phyloP scores from a whole-genome alignment of 2,797 vertebrate genomes.

The Xiphophorus birchmanni region DNA sequence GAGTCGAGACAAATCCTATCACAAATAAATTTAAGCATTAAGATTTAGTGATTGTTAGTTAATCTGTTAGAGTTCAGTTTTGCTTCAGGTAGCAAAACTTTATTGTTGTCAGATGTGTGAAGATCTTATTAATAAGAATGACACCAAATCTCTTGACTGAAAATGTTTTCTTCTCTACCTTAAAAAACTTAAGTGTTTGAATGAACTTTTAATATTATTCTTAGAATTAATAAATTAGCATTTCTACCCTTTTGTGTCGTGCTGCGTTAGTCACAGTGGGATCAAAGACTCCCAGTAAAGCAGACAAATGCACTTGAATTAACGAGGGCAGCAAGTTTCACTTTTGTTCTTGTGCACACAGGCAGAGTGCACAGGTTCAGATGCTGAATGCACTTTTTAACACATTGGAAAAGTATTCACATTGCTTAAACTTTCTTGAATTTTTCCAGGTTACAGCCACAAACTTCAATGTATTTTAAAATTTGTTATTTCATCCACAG shows the following conservation, averaged over 20 bases:
- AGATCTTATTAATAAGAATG: conserved; percentile 31
- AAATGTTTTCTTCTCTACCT: conserved; percentile 45
- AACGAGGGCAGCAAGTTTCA: not conserved
- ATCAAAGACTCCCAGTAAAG: conserved; percentile 13
- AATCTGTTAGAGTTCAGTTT: conserved; percentile 66
- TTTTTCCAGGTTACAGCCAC: not conserved
- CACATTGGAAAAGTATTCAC: not conserved
- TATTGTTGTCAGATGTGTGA: conserved; percentile 37
- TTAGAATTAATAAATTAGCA: conserved; percentile 48
- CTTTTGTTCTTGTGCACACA: not conserved
- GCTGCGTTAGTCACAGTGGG: conserved; percentile 49
- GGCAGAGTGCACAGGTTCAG: not conserved
- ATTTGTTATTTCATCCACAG: not conserved
- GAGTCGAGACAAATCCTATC: conserved; percentile 72
- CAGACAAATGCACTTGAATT: not conserved
- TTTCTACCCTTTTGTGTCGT: conserved; percentile 37
- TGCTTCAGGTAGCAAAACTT: conserved; percentile 57
- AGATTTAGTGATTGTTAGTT: conserved; percentile 62
- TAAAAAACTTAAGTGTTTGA: conserved; percentile 45
- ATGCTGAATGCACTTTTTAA: not conserved
- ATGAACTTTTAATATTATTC: conserved; percentile 42
- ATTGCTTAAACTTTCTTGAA: not conserved
- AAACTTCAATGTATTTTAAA: not conserved
- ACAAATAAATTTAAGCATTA: conserved; percentile 69
- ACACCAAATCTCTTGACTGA: conserved; percentile 22